Evolutionary conservation across 2,888 invertebrate species (phyloP), one percentile per base, ranked within the genome.

Genomic region (Amblyjoppa fuscipennis): DNA sequence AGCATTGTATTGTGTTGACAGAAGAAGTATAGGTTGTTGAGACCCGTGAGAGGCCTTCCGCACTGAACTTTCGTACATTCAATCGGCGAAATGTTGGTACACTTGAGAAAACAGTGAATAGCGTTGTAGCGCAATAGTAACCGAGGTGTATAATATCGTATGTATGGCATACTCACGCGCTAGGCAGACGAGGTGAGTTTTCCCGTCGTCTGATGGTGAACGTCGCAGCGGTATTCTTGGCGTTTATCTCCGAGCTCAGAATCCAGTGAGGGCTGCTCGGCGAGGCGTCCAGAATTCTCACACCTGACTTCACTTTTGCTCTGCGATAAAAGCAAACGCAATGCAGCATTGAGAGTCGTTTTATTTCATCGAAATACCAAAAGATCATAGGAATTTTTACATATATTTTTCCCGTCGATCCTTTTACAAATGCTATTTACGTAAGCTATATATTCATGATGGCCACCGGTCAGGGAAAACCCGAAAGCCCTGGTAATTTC

Each of bases 271-370:
- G 89, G 94, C 96, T 91, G 95, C 97, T 94, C 38, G 97, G 96
- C 74, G 97, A 96, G 34, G 98, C 98, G 87, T 98, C 98, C 92
- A 98, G 95, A 90, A 99, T 96, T 87, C 97, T 96, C 82, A 99
- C 95, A 0, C 98, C 99, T 74, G 97, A 97, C 94, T 98, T 98
- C 77, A 98, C 98, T 88, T 98, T 96, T 88, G 98, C 98, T 93
- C 98, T 98, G 95, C 28, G 90, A 91, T 34, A 64, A 7, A 80
- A 61, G 59, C 11, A 16, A 75, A 61, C 1, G 59, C 28, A 11
- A 64, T 64, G 64, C 34, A 34, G 64, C 31, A 31, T 34, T 64
- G 64, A 64, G 64, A 64, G 16, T 13, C 31, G 7, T 34, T 16
- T 49, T 49, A 16, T 16, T 49, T 16, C 3, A 16, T 49, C 45